Conservation (phyloP, 2,113 vertebrate species). For the Coptodon rendalli region DNA sequence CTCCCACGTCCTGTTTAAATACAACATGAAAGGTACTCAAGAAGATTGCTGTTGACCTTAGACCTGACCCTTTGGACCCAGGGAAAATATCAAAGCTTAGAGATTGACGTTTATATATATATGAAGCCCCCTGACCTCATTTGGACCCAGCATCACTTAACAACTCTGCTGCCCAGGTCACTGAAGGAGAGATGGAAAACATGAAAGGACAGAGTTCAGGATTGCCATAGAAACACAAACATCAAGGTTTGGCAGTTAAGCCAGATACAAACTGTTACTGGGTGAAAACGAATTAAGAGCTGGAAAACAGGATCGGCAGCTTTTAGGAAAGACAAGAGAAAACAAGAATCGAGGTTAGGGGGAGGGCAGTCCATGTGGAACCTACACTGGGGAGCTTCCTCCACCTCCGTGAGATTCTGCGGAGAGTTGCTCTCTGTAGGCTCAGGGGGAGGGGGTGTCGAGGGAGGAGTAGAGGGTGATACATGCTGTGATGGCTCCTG, state of each 20-base stretch:
- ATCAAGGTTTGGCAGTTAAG: neutral
- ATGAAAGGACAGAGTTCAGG: neutral
- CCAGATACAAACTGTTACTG: neutral
- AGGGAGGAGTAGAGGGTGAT: neutral
- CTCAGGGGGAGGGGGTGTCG: slow-evolving; percentile 1
- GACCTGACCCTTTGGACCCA: slow-evolving; percentile 12
- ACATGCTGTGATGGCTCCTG: neutral
- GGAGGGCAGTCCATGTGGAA: slow-evolving; percentile 15
- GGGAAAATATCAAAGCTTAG: slow-evolving; percentile 2
- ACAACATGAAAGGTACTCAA: slow-evolving; percentile 22
- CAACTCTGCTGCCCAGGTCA: neutral
- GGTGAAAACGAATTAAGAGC: neutral
- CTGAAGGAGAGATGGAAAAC: slow-evolving; percentile 2
- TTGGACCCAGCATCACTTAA: slow-evolving; percentile 12
- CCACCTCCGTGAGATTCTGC: neutral
- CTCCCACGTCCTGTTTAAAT: neutral
- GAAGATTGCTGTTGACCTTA: slow-evolving; percentile 33
- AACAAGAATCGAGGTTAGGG: neutral
- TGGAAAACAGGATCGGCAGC: neutral
- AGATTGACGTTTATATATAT: slow-evolving; percentile 45
- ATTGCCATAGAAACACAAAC: neutral
- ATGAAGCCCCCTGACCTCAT: slow-evolving; percentile 33
- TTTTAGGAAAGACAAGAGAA: slow-evolving; percentile 3
- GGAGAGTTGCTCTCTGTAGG: neutral
- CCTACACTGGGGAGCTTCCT: slow-evolving; percentile 50